These are phyloP conservation scores for Probaryconus sp. DNA, from an alignment of 1,140 invertebrate genomes.

Conservation along the genomic window DNA sequence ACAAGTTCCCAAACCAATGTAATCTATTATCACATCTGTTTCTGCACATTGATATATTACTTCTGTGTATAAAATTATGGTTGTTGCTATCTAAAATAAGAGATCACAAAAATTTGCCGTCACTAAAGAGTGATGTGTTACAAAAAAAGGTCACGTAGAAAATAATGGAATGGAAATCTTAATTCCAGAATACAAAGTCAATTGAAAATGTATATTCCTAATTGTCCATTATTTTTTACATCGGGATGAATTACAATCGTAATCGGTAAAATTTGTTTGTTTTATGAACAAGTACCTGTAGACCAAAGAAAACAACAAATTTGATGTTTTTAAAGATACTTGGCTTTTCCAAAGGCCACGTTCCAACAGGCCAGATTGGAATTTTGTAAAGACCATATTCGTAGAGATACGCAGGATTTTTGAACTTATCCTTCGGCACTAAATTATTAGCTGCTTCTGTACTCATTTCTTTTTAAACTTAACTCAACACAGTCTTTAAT, in stretches of 20 bases:
- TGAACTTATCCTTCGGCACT: slow-evolving; percentile 2
- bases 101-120: too few species aligned
- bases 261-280: too few species aligned
- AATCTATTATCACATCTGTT: slow-evolving; percentile 37
- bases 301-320: slow-evolving; percentile 4
- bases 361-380: slow-evolving; percentile 23
- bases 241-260: too few species aligned
- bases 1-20: slow-evolving; percentile 39
- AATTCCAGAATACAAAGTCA: neutral
- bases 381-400: slow-evolving; percentile 36
- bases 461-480: slow-evolving; percentile 8
- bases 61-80: slow-evolving; percentile 21
- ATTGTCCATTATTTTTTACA: too few species aligned
- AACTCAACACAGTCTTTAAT: neutral
- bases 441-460: neutral
- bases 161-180: too few species aligned
- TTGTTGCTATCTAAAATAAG: slow-evolving; percentile 7
- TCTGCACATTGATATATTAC: slow-evolving; percentile 19
- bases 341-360: slow-evolving; percentile 32
- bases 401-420: slow-evolving; percentile 9
- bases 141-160: too few species aligned
- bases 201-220: neutral
- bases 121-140: too few species aligned
- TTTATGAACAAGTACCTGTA: slow-evolving; percentile 21
- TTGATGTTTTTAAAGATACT: slow-evolving; percentile 25